Evolutionary conservation across 2,113 vertebrate genomes (phyloP), one percentile per base, ranked within the genome.

Genomic region (Caranx ignobilis): DNA sequence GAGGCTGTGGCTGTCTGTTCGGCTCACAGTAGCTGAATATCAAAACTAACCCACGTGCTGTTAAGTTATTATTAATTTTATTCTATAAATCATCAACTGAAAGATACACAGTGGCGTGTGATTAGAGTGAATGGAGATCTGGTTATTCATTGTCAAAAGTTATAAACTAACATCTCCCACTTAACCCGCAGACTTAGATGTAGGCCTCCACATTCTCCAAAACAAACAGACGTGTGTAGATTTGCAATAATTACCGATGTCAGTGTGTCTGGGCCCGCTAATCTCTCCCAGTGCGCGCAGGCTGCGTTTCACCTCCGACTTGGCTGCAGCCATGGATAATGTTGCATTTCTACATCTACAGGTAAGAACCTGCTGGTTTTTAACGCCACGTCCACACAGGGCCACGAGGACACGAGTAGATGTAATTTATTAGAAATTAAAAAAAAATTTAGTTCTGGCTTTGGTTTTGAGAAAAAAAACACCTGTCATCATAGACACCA

Each of bases 61-160:
- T 89, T 84, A 83, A 94, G 92, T 95, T 95, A 95, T 96, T 97
- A 97, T 97, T 97, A 97, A 97, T 97, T 98, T 97, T 96, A 96
- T 97, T 95, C 96, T 97, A 98, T 97, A 98, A 98, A 98, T 98
- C 96, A 98, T 98, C 97, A 96, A 98, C 97, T 96, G 96, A 95
- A 97, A 97, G 96, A 96, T 96, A 97, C 96, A 97, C 96, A 96
- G 94, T 95, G 93, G 93, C 92, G 93, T 94, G 95, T 92, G 96
- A 96, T 95, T 96, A 95, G 96, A 94, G 92, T 95, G 95, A 97
- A 96, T 93, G 94, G 95, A 92, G 94, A 96, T 94, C 96, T 95
- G 95, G 96, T 96, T 97, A 97, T 96, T 97, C 95, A 97, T 96
- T 97, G 96, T 95, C 92, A 93, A 96, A 94, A 95, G 95, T 93